phyloP scores from a whole-genome alignment of 2,113 vertebrate genomes.

The Azemiops feae region DNA sequence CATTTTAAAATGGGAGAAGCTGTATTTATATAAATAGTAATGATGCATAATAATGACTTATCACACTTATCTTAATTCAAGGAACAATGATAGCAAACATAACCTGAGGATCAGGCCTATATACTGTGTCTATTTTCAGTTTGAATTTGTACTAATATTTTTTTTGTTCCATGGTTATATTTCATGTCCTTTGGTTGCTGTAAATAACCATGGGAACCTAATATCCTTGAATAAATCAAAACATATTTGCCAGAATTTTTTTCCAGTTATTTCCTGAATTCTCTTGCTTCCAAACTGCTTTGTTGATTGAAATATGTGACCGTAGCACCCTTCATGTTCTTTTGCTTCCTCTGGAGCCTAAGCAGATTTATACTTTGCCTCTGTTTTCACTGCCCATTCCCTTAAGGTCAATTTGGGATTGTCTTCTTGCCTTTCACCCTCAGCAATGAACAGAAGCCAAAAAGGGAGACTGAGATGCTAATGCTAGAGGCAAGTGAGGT shows the following conservation, averaged over 20 bases:
- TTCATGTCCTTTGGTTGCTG: conserved; percentile 36
- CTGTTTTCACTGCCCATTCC: neutral
- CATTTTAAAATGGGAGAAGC: neutral
- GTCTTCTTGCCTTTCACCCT: neutral
- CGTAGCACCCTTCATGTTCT: conserved; percentile 33
- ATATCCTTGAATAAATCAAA: conserved; percentile 47
- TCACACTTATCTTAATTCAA: conserved; percentile 8
- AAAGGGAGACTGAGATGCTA: too few species aligned
- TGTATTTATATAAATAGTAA: neutral
- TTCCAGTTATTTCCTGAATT: conserved; percentile 46
- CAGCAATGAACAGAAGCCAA: neutral
- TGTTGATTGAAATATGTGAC: conserved; percentile 40
- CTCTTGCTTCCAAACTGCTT: conserved; percentile 32
- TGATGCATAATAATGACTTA: neutral
- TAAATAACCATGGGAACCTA: conserved; percentile 32
- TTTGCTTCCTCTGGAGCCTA: neutral
- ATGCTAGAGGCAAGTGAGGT: neutral
- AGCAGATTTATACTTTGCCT: neutral
- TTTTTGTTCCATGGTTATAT: conserved; percentile 25
- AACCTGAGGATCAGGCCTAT: neutral
- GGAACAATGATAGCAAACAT: conserved; percentile 17
- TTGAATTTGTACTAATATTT: conserved; percentile 21
- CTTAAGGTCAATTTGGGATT: neutral
- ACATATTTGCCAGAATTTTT: conserved; percentile 41
- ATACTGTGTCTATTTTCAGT: conserved; percentile 23